Conservation (phyloP, 1,140 invertebrate genomes). For the Conus ventricosus region DNA sequence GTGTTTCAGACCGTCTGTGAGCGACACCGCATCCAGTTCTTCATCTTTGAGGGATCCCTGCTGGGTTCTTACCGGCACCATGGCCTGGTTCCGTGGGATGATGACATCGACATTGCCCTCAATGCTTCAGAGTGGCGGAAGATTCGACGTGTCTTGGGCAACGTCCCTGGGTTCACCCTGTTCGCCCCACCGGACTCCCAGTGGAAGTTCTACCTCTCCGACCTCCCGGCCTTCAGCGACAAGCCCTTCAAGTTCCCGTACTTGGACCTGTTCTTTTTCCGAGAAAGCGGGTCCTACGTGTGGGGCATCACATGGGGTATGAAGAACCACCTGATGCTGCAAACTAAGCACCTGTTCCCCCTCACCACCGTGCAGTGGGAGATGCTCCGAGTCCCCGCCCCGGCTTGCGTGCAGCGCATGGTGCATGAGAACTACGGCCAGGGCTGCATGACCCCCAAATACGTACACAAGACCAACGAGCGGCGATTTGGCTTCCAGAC, state of each 20-base stretch:
- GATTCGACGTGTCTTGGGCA: slow-evolving; percentile 40
- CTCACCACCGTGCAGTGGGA: slow-evolving; percentile 55
- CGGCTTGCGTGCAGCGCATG: slow-evolving; percentile 42
- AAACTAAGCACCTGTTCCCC: slow-evolving; percentile 59
- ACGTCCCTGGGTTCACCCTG: slow-evolving; percentile 41
- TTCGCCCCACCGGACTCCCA: slow-evolving; percentile 42
- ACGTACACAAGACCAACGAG: slow-evolving; percentile 53
- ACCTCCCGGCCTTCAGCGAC: slow-evolving; percentile 35
- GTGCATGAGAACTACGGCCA: slow-evolving; percentile 48
- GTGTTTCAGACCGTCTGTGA: slow-evolving; percentile 45
- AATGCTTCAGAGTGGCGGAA: slow-evolving; percentile 49
- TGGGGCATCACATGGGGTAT: slow-evolving; percentile 58
- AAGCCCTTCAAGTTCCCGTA: slow-evolving; percentile 61
- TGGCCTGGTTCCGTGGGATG: slow-evolving; percentile 69
- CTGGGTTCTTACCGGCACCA: slow-evolving; percentile 62
- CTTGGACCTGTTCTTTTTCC: slow-evolving; percentile 68
- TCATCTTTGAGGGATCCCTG: slow-evolving; percentile 60
- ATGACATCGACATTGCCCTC: slow-evolving; percentile 67
- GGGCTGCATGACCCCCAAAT: slow-evolving; percentile 46
- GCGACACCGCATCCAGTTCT: slow-evolving; percentile 53
- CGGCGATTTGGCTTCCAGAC: neutral
- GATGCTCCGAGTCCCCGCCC: slow-evolving; percentile 51
- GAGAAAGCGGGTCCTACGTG: slow-evolving; percentile 61
- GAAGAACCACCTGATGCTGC: slow-evolving; percentile 49
- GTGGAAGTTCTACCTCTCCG: slow-evolving; percentile 61